Percentiles rank a stretch among this genome's conserved stretches.
Conservation (phyloP, 2,888 invertebrate species). For the Torymus tubicola region DNA sequence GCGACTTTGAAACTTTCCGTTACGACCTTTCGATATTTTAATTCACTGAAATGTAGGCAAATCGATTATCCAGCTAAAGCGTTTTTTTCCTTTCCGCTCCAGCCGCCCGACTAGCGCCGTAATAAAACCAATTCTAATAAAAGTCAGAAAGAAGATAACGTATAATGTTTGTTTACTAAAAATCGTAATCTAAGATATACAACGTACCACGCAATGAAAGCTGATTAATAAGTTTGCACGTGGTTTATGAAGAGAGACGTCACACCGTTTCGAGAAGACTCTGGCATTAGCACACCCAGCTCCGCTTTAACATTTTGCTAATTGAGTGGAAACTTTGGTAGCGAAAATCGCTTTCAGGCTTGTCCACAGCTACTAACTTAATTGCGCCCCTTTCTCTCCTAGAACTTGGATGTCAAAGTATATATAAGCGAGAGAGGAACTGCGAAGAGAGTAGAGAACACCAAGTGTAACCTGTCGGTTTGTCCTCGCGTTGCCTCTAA, state of each 20-base stretch:
- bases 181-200: too few relatives aligned
- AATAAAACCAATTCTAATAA: too few relatives aligned
- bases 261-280: background rate
- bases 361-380: conserved; percentile 50
- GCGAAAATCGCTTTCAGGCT: conserved; percentile 31
- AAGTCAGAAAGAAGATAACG: too few relatives aligned
- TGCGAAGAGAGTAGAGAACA: background rate
- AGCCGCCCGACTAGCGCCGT: too few relatives aligned
- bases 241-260: too few relatives aligned
- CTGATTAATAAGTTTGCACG: conserved; percentile 35
- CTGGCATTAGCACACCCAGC: background rate
- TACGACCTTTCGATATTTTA: too few relatives aligned
- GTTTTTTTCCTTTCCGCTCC: too few relatives aligned
- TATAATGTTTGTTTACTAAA: too few relatives aligned
- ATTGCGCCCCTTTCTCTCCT: conserved; percentile 41
- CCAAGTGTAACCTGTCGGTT: background rate
- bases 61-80: too few relatives aligned
- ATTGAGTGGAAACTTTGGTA: conserved; percentile 56
- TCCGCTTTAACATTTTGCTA: conserved; percentile 47
- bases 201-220: too few relatives aligned
- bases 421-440: conserved; percentile 1
- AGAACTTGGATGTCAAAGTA: conserved; percentile 51
- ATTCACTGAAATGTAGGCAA: too few relatives aligned
- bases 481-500: background rate
- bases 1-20: too few relatives aligned